Conservation (phyloP, 1,140 invertebrate species). For the Aphelinus atriplicis region DNA sequence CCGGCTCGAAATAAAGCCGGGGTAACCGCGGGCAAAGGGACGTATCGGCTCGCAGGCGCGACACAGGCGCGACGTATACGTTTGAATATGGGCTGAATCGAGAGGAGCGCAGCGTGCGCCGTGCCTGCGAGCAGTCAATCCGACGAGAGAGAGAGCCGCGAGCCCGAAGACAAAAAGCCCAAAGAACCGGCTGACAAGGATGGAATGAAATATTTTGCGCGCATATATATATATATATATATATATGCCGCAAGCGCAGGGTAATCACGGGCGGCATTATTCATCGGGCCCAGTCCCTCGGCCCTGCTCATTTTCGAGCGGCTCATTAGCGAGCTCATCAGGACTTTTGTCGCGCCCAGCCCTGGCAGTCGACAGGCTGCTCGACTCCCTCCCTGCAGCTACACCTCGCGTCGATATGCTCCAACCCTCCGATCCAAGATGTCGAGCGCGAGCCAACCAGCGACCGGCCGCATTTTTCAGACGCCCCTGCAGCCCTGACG, state of each 20-base stretch:
- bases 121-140: conserved; percentile 23
- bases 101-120: conserved; percentile 6
- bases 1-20: too few relatives aligned
- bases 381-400: conserved; percentile 4
- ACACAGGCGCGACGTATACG: neutral
- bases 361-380: neutral
- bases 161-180: neutral
- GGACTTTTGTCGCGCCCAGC: conserved; percentile 26
- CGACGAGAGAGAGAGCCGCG: neutral
- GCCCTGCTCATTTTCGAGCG: conserved; percentile 22
- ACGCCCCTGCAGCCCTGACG: neutral
- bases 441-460: neutral
- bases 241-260: neutral
- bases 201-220: conserved; percentile 21
- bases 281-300: conserved; percentile 12
- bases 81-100: conserved; percentile 6
- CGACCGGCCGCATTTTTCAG: too few relatives aligned
- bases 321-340: conserved; percentile 41
- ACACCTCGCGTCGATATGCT: neutral
- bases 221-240: conserved; percentile 2
- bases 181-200: neutral
- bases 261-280: conserved; percentile 29
- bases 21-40: too few relatives aligned
- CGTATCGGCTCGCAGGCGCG: too few relatives aligned
- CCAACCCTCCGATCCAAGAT: neutral